Base-by-base conservation (phyloP, 2,888 invertebrate genomes). In the Troides helena region DNA sequence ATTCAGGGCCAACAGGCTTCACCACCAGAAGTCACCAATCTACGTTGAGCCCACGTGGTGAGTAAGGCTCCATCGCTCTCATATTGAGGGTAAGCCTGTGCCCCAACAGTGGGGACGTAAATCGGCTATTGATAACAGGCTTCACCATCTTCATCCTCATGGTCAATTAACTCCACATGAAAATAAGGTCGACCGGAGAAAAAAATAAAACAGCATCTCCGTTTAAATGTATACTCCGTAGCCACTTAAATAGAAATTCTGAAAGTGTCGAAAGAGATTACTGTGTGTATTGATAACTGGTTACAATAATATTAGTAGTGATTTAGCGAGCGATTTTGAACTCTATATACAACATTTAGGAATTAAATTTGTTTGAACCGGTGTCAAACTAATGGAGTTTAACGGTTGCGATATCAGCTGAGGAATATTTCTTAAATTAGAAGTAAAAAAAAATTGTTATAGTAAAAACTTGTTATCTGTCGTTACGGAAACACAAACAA, bases 401-500 rank as follows among this genome's bases (percentile, higher is more conserved):
- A 23, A 30, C 53, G 53, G n/a, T 17, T 6, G 18, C 14, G 60
- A 60, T 64, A 53, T 43, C 56, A 23, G 25, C 46, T 46, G 25
- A 23, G 46, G 50, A 57, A 67, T 56, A 63, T 71, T 73, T 68
- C 62, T 70, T 71, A 68, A 70, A 17, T 21, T 69, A 59, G 69
- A 70, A 70, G 68, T 21, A 21, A 68, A 62, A 30, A 25, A 30
- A 30, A 4, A 30, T 30, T 30, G 50, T 50, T 46, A 17, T 10
- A 21, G 59, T 43, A 68, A 68, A 71, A 72, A 72, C 63, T 66
- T 58, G 36, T 72, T 63, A 68, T 71, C 71, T 71, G 58, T 73
- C 71, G 65, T 69, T 72, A 72, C 69, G 71, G 69, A 73, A 73
- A 67, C 68, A 53, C 53, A 73, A 53, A 74, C 71, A 74, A 76